Evolutionary conservation across 2,797 vertebrate species (phyloP).

Genomic region (Heteromormyrus szaboi): DNA sequence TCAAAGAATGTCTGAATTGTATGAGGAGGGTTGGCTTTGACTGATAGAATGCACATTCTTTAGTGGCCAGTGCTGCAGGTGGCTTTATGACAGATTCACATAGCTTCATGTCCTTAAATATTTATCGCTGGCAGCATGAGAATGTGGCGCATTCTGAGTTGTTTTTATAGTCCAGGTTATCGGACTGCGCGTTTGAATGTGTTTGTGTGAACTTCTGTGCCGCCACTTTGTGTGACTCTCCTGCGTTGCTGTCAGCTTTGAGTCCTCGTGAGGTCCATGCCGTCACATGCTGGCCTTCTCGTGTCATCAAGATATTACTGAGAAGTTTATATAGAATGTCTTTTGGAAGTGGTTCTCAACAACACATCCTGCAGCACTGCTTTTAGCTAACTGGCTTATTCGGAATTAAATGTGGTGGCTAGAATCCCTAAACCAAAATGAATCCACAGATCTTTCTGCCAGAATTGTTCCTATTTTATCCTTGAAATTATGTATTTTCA

Average conservation of each 20-base stretch:
- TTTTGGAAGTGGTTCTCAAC: background rate
- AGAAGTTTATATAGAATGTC: background rate
- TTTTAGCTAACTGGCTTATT: background rate
- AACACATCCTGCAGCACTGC: background rate
- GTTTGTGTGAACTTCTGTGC: background rate
- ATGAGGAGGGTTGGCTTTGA: background rate
- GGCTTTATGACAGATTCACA: background rate
- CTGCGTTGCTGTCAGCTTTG: background rate
- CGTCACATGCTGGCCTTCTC: background rate
- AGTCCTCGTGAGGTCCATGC: background rate
- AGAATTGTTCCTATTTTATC: background rate
- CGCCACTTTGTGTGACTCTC: background rate
- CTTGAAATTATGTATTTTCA: background rate
- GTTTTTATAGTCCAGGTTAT: background rate
- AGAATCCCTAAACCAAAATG: background rate
- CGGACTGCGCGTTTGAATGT: background rate
- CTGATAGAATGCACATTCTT: background rate
- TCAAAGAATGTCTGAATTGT: background rate
- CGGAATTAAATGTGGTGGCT: background rate
- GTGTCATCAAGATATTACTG: background rate
- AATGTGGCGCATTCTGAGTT: background rate
- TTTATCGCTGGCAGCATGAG: background rate
- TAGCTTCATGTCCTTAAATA: constrained; percentile 3
- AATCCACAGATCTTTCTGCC: background rate
- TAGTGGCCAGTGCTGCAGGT: background rate